phyloP scores from a whole-genome alignment of 1,140 invertebrate species.

The Rhizoglyphus robini region DNA sequence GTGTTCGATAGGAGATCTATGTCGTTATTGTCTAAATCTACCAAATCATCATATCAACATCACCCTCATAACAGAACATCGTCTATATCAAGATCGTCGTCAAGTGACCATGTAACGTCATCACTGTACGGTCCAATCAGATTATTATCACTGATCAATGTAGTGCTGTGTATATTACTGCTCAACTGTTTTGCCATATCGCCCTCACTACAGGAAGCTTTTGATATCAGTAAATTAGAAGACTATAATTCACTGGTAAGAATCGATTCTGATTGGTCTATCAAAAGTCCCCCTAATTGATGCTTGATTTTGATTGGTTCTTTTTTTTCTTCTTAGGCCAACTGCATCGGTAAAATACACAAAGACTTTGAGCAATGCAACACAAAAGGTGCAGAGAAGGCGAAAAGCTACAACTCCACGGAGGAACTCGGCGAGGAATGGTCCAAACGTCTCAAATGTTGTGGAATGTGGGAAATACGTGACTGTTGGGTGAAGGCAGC shows the following conservation, averaged over 20 bases:
- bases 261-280: neutral
- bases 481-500: constrained; percentile 18
- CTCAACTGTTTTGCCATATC: too few relatives aligned
- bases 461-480: constrained; percentile 17
- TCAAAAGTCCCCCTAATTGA: neutral
- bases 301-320: neutral
- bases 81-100: too few relatives aligned
- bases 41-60: too few relatives aligned
- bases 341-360: constrained; percentile 13
- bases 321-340: constrained; percentile 1
- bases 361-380: constrained; percentile 19
- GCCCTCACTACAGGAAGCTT: too few relatives aligned
- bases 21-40: too few relatives aligned
- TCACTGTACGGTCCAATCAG: too few relatives aligned
- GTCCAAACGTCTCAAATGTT: constrained; percentile 10
- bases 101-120: too few relatives aligned
- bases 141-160: too few relatives aligned
- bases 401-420: neutral
- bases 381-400: constrained; percentile 4
- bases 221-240: neutral
- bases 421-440: neutral
- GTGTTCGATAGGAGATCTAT: too few relatives aligned
- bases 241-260: constrained; percentile 11
- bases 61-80: too few relatives aligned
- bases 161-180: too few relatives aligned